These are phyloP conservation scores for Candoia aspera DNA, from an alignment of 2,113 vertebrate species.

Conservation along the genomic window DNA sequence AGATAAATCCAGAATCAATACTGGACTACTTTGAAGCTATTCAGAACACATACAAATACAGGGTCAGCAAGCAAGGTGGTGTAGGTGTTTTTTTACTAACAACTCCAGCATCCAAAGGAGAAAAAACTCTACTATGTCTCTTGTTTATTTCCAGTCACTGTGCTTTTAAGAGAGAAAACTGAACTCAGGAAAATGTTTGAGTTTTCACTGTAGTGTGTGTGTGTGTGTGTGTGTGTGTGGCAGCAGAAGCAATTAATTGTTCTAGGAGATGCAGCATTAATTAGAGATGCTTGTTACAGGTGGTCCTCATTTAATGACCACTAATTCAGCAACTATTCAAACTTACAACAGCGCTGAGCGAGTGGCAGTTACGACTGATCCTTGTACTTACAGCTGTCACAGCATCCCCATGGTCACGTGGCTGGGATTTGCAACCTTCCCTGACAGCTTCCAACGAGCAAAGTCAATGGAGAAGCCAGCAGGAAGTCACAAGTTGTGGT, in stretches of 20 bases:
- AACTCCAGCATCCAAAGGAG: background rate
- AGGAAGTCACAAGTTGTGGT: background rate
- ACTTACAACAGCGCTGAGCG: background rate
- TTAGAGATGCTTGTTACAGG: background rate
- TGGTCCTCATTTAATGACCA: background rate
- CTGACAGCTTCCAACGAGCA: background rate
- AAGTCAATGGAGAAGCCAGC: background rate
- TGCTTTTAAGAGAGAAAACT: background rate
- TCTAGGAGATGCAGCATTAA: background rate
- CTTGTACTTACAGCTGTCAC: background rate
- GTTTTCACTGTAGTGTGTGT: background rate
- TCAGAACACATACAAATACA: background rate
- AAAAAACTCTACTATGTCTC: background rate
- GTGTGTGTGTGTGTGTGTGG: background rate
- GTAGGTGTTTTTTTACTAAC: background rate
- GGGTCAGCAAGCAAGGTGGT: background rate
- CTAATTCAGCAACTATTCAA: background rate
- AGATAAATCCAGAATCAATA: background rate
- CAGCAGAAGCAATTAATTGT: background rate
- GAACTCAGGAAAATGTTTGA: background rate
- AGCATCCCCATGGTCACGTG: background rate
- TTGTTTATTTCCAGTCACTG: background rate
- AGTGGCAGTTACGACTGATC: background rate
- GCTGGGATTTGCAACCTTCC: background rate
- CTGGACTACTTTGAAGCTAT: background rate